These are phyloP conservation scores for Agrypnia vestita DNA, from an alignment of 1,140 invertebrate genomes.

Conservation along the genomic window DNA sequence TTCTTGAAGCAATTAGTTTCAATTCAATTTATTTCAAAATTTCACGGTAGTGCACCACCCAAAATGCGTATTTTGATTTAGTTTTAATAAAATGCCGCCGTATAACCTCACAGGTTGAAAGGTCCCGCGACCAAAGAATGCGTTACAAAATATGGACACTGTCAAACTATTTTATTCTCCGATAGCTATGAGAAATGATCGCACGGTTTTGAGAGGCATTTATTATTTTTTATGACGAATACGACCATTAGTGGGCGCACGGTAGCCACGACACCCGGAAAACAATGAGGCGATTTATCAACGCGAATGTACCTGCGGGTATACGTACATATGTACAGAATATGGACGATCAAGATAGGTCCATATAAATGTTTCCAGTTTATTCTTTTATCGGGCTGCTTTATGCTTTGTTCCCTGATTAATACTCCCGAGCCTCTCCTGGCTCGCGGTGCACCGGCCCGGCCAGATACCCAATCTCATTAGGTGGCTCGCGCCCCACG, in stretches of 20 bases:
- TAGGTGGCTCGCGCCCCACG: slow-evolving; percentile 41
- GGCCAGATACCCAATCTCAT: slow-evolving; percentile 53
- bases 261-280: slow-evolving; percentile 57
- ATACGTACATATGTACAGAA: slow-evolving; percentile 23
- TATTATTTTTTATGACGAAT: slow-evolving; percentile 55
- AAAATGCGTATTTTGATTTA: too few relatives aligned
- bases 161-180: slow-evolving; percentile 50
- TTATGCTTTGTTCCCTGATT: slow-evolving; percentile 44
- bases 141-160: slow-evolving; percentile 43
- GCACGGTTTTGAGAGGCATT: slow-evolving; percentile 52
- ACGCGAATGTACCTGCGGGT: slow-evolving; percentile 51
- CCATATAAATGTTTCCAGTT: slow-evolving; percentile 54
- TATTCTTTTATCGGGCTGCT: slow-evolving; percentile 47
- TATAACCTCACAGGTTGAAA: slow-evolving; percentile 15
- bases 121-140: slow-evolving; percentile 7
- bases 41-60: too few relatives aligned
- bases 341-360: slow-evolving; percentile 46
- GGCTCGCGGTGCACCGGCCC: slow-evolving; percentile 7
- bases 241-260: slow-evolving; percentile 54
- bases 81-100: not conserved
- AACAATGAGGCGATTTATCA: slow-evolving; percentile 60
- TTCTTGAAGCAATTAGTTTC: too few relatives aligned
- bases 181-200: slow-evolving; percentile 54
- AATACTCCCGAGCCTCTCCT: slow-evolving; percentile 33
- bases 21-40: too few relatives aligned